phyloP scores from a whole-genome alignment of 1,140 invertebrate genomes.

The Drosophila gunungcola region DNA sequence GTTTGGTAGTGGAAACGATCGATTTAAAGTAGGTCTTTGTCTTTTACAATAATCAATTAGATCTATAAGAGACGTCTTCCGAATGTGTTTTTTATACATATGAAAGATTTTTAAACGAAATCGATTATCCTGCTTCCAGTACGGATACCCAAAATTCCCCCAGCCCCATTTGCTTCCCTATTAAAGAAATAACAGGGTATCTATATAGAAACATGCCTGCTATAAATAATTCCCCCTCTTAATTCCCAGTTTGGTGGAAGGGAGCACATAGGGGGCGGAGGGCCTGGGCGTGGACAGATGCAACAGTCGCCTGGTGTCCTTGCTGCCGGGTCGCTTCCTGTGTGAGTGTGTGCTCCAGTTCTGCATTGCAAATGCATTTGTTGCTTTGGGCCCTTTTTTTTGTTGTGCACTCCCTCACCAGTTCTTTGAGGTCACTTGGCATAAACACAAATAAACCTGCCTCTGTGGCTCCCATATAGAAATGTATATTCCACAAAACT shows the following conservation, averaged over 20 bases:
- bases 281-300: constrained; percentile 33
- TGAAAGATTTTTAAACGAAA: not conserved
- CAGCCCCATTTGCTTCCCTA: not conserved
- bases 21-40: too few relatives aligned
- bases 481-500: constrained; percentile 42
- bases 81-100: too few relatives aligned
- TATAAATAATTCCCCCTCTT: constrained; percentile 33
- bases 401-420: constrained; percentile 7
- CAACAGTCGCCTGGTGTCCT: constrained; percentile 54
- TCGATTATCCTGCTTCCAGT: not conserved
- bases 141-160: not conserved
- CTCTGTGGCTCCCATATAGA: constrained; percentile 15
- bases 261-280: not conserved
- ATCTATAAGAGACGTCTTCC: too few relatives aligned
- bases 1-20: too few relatives aligned
- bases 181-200: constrained; percentile 24
- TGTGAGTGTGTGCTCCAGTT: constrained; percentile 65
- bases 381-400: constrained; percentile 41
- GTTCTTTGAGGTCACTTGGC: constrained; percentile 44
- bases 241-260: constrained; percentile 14
- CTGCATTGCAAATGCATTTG: constrained; percentile 67
- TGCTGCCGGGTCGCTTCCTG: constrained; percentile 56
- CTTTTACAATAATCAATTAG: too few relatives aligned
- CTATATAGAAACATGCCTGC: constrained; percentile 10
- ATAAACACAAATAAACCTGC: constrained; percentile 60